These are phyloP conservation scores for Heteromyza rotundicornis DNA, from an alignment of 2,888 invertebrate species.

Conservation along the genomic window DNA sequence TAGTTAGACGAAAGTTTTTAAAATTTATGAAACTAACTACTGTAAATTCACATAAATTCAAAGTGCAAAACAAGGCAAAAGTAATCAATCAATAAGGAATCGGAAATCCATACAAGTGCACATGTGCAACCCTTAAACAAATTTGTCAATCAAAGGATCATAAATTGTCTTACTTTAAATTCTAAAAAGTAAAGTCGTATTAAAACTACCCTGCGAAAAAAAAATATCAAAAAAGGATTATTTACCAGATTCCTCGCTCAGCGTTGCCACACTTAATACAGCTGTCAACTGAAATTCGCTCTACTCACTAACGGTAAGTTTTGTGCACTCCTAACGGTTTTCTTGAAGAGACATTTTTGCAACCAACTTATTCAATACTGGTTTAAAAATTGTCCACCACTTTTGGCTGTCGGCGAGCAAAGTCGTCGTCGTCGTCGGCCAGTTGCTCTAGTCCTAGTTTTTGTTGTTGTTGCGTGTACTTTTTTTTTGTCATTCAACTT, in stretches of 20 bases:
- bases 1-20: neutral
- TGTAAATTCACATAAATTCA: neutral
- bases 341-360: neutral
- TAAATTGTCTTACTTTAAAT: neutral
- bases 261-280: neutral
- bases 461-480: neutral
- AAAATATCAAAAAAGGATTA: neutral
- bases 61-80: too few relatives aligned
- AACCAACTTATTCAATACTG: neutral
- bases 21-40: neutral
- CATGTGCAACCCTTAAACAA: neutral
- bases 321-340: neutral
- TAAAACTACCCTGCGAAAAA: neutral
- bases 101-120: neutral
- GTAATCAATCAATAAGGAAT: neutral
- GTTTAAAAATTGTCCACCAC: neutral
- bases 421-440: too few relatives aligned
- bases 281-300: neutral
- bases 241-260: neutral
- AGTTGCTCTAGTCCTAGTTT: conserved; percentile 1
- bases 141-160: neutral
- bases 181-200: neutral
- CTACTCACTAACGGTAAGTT: neutral
- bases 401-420: neutral
- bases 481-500: neutral